phyloP scores from a whole-genome alignment of 2,797 vertebrate species.

The Huso huso region DNA sequence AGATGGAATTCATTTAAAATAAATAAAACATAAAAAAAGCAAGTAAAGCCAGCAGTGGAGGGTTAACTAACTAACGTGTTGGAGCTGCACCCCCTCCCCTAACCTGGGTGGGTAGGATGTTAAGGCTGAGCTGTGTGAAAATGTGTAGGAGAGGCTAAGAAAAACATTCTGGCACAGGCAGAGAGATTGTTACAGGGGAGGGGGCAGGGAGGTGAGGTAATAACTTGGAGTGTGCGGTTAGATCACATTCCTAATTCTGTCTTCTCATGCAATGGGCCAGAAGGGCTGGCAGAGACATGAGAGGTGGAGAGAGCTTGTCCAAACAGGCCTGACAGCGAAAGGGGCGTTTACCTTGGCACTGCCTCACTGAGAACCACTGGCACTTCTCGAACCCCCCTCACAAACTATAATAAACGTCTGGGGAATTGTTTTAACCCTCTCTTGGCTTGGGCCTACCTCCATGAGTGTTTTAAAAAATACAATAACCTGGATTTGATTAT shows the following conservation, averaged over 20 bases:
- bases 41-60: no score
- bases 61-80: no score
- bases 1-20: no score
- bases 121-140: conserved; percentile 61
- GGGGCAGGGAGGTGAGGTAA: conserved; percentile 43
- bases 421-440: conserved; percentile 1
- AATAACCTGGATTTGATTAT: background rate
- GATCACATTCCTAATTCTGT: conserved; percentile 48
- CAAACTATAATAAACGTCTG: background rate
- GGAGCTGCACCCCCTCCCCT: conserved; percentile 34
- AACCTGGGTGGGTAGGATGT: conserved; percentile 53
- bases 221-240: conserved; percentile 47
- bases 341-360: conserved; percentile 35
- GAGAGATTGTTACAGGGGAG: conserved; percentile 45
- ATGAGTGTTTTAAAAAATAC: no score
- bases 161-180: conserved; percentile 60
- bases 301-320: conserved; percentile 35
- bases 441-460: background rate
- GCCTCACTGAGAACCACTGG: conserved; percentile 31
- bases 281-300: conserved; percentile 36
- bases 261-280: conserved; percentile 55
- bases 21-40: no score
- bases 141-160: conserved; percentile 77
- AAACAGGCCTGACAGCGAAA: conserved; percentile 51
- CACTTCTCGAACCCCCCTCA: conserved; percentile 15